phyloP scores from a whole-genome alignment of 2,113 vertebrate species.

The Siphamia tubifer region DNA sequence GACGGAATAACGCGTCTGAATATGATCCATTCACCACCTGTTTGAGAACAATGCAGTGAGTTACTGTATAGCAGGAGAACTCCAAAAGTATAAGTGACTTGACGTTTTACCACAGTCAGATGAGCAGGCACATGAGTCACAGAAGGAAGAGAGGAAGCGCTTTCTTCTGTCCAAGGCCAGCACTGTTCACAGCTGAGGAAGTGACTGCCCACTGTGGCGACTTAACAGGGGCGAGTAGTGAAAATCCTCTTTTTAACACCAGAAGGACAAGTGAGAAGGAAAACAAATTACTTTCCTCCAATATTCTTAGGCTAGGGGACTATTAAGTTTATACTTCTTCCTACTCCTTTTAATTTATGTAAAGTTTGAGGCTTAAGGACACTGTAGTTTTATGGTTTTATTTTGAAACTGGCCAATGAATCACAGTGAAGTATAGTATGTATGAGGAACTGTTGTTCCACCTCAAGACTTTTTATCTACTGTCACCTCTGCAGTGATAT shows the following conservation, averaged over 20 bases:
- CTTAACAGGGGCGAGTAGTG: too few species aligned
- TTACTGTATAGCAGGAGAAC: neutral
- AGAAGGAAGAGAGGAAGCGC: conserved; percentile 6
- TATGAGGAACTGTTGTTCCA: too few species aligned
- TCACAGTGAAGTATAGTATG: too few species aligned
- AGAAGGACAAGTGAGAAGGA: neutral
- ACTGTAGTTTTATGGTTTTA: too few species aligned
- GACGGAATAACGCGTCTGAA: neutral
- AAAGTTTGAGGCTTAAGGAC: too few species aligned
- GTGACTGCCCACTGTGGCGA: neutral
- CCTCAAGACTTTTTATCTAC: too few species aligned
- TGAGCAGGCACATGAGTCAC: conserved; percentile 12
- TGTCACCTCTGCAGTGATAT: too few species aligned
- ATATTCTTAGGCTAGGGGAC: too few species aligned
- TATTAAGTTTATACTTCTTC: too few species aligned
- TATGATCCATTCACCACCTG: neutral
- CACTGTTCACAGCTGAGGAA: neutral
- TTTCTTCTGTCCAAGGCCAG: neutral
- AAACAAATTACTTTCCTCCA: too few species aligned
- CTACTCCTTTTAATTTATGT: too few species aligned
- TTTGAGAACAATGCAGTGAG: conserved; percentile 4
- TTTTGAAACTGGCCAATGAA: too few species aligned
- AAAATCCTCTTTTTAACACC: neutral
- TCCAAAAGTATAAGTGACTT: neutral
- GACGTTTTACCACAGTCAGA: neutral